These are phyloP conservation scores for Trichoplusia ni DNA, from an alignment of 1,140 invertebrate genomes.

Conservation along the genomic window DNA sequence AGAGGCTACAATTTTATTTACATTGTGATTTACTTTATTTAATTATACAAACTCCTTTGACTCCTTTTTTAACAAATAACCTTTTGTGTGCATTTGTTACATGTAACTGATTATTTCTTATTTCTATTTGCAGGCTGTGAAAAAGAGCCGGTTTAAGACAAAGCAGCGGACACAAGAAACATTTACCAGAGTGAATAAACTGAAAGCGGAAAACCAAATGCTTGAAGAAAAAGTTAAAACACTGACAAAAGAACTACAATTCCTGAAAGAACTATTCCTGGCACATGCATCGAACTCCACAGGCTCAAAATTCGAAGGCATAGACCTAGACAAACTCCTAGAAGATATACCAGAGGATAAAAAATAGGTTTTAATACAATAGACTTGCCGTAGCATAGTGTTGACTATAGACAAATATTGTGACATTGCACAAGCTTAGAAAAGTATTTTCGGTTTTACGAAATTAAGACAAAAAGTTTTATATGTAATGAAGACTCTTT, in stretches of 20 bases:
- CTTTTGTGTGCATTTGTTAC: too few species aligned
- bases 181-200: conserved; percentile 87
- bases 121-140: conserved; percentile 87
- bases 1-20: too few species aligned
- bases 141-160: conserved; percentile 93
- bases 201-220: conserved; percentile 91
- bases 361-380: conserved; percentile 21
- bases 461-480: too few species aligned
- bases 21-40: too few species aligned
- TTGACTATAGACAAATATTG: background rate
- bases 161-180: conserved; percentile 92
- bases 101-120: too few species aligned
- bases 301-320: conserved; percentile 77
- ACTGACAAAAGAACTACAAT: conserved; percentile 91
- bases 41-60: too few species aligned
- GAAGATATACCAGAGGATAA: conserved; percentile 76
- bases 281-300: conserved; percentile 86
- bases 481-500: too few species aligned
- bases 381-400: conserved; percentile 8
- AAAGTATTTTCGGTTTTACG: too few species aligned
- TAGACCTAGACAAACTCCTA: conserved; percentile 82
- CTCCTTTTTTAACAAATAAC: too few species aligned
- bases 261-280: conserved; percentile 93
- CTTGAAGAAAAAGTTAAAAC: conserved; percentile 93
- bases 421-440: background rate